phyloP scores from a whole-genome alignment of 2,888 invertebrate genomes.

The Sialis lutaria region DNA sequence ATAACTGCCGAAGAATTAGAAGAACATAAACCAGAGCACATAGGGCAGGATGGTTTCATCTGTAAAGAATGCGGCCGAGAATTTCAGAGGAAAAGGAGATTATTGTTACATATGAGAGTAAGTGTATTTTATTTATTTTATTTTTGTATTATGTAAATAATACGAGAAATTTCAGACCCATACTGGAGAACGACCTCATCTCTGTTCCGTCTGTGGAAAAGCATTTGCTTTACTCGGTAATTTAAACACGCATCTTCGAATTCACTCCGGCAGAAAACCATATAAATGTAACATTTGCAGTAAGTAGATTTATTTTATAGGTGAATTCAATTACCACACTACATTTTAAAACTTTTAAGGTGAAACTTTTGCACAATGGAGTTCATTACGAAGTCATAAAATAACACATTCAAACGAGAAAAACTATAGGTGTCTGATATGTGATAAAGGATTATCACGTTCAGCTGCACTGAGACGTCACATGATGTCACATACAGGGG shows the following conservation, averaged over 20 bases:
- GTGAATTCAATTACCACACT: background rate
- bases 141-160: background rate
- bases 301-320: background rate
- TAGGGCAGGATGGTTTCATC: constrained; percentile 12
- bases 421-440: constrained; percentile 12
- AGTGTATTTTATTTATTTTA: background rate
- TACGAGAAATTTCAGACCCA: background rate
- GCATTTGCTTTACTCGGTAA: constrained; percentile 7
- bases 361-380: constrained; percentile 12
- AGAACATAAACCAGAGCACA: constrained; percentile 9
- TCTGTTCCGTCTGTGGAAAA: constrained; percentile 7
- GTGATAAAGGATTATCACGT: constrained; percentile 14
- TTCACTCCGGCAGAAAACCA: constrained; percentile 14
- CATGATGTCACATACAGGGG: constrained; percentile 10
- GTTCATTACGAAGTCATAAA: constrained; percentile 14
- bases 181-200: constrained; percentile 3
- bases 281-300: constrained; percentile 14
- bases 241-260: constrained; percentile 11
- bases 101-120: constrained; percentile 13
- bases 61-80: constrained; percentile 13
- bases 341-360: background rate
- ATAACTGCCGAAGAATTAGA: constrained; percentile 3
- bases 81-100: constrained; percentile 13
- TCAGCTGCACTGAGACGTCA: constrained; percentile 13
- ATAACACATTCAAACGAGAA: constrained; percentile 11